Percentiles rank a stretch among this genome's conserved stretches.
These are phyloP conservation scores for Mormoops blainvillei DNA, from an alignment of 2,113 vertebrate species.

Conservation along the genomic window DNA sequence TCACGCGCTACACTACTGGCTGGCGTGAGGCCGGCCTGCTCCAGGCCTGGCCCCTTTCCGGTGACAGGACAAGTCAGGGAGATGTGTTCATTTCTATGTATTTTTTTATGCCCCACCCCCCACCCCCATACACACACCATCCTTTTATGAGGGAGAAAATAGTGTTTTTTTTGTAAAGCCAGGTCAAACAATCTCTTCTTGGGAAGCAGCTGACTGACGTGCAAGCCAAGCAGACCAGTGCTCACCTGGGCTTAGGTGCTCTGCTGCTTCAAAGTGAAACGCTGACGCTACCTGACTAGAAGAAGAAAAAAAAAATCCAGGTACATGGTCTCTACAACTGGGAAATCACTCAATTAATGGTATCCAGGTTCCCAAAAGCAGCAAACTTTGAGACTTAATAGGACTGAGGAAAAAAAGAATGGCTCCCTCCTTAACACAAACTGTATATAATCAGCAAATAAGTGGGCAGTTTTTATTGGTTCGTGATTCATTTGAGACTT, in stretches of 20 bases:
- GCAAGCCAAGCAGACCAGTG: not conserved
- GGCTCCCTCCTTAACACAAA: not conserved
- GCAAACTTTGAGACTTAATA: not conserved
- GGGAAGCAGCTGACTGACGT: not conserved
- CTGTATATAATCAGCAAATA: constrained; percentile 17
- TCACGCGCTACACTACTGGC: not conserved
- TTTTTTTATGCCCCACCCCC: not conserved
- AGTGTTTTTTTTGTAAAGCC: not conserved
- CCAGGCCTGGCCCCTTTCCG: not conserved
- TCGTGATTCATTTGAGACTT: constrained; percentile 47
- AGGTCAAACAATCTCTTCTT: not conserved
- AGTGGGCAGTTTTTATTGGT: not conserved
- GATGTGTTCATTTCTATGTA: not conserved
- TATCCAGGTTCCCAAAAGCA: not conserved
- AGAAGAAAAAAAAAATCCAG: not conserved
- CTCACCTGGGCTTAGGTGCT: not conserved
- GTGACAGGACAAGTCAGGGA: constrained; percentile 20
- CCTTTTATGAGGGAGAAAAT: not conserved
- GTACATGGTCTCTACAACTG: not conserved
- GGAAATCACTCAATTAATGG: not conserved
- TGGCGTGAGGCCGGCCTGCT: not conserved
- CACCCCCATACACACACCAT: not conserved
- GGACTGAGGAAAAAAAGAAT: not conserved
- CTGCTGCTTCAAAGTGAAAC: not conserved
- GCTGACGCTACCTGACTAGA: not conserved